A percentile compares a stretch with the other conserved stretches of the same genome.
Conservation (phyloP, 2,113 vertebrate genomes). For the Telmatochromis sp. region DNA sequence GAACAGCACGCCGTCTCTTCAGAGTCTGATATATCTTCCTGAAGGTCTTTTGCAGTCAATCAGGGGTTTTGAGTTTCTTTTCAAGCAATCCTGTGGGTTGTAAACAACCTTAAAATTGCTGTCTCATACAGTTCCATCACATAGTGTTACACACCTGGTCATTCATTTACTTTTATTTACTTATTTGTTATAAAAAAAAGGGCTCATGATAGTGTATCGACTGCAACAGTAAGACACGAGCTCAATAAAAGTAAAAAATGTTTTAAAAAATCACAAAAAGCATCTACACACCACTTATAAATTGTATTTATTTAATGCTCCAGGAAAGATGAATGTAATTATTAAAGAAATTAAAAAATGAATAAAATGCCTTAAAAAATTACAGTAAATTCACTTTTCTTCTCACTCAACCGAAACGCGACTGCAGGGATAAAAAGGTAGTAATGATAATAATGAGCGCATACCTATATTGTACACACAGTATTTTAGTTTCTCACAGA, state of each 20-base stretch:
- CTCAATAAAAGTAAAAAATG: neutral
- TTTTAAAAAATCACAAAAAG: neutral
- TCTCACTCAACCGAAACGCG: neutral
- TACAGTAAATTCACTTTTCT: neutral
- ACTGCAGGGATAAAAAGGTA: neutral
- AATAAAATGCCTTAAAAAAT: neutral
- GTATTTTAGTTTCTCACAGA: slow-evolving; percentile 31
- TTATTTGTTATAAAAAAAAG: neutral
- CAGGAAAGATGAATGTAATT: neutral
- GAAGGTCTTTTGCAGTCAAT: neutral
- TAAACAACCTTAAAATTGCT: neutral
- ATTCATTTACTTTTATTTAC: neutral
- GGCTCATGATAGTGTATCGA: neutral
- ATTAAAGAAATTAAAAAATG: neutral
- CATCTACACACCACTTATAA: neutral
- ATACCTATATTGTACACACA: slow-evolving; percentile 9
- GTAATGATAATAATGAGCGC: neutral
- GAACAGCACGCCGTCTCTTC: neutral
- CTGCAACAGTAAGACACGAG: neutral
- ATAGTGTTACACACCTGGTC: neutral
- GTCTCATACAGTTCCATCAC: neutral
- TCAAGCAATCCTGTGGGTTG: neutral
- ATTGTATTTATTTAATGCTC: neutral
- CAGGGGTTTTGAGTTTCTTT: neutral
- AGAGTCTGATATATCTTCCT: neutral